These are phyloP conservation scores for Xanthia icteritia DNA, from an alignment of 2,888 invertebrate species.

Conservation along the genomic window DNA sequence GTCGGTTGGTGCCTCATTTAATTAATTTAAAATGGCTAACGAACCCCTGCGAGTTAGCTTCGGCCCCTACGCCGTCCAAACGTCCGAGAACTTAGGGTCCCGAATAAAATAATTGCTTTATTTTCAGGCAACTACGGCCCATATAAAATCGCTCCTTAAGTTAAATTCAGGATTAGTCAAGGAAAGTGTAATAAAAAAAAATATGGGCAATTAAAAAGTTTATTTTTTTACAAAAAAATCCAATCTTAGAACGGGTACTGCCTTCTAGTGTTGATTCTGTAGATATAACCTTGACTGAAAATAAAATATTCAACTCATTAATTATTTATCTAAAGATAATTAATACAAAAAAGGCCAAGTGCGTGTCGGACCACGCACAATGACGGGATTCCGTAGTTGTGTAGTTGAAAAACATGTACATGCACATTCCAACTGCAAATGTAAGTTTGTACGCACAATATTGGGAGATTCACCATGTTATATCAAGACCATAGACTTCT, in stretches of 20 bases:
- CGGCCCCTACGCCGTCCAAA: neutral
- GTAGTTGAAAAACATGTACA: no score
- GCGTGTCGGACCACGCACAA: no score
- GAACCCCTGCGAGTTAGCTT: no score
- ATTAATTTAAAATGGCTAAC: no score
- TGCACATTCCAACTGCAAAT: no score
- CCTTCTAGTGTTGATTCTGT: neutral
- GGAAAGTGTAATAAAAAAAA: neutral
- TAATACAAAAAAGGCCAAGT: no score
- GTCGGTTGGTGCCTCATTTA: no score
- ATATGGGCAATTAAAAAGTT: neutral
- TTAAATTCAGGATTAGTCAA: neutral
- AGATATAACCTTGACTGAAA: slow-evolving; percentile 1
- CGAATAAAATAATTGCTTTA: neutral
- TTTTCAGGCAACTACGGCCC: neutral
- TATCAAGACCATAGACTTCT: no score
- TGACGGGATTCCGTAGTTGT: no score
- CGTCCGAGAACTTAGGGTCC: neutral
- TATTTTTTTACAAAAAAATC: neutral
- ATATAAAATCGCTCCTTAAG: neutral
- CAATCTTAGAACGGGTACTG: neutral
- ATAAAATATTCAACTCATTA: neutral
- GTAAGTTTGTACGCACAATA: no score
- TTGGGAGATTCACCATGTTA: no score
- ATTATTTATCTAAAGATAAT: neutral